Evolutionary conservation across 1,140 invertebrate species (phyloP).

Genomic region (Heterodera schachtii): DNA sequence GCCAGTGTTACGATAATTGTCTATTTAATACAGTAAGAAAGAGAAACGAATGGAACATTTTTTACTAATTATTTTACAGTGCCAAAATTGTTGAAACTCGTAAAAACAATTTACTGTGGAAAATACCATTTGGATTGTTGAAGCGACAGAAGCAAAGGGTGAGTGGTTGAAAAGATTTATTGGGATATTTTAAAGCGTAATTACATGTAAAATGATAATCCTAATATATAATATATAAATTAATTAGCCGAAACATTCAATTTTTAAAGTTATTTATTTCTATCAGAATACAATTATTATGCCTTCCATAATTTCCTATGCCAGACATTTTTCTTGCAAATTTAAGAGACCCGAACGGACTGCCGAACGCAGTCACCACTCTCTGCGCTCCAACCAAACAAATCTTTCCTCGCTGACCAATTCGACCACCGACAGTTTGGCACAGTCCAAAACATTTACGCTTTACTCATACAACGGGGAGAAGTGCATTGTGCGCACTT

Average conservation of each 20-base stretch:
- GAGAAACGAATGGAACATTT: neutral
- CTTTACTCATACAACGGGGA: conserved; percentile 52
- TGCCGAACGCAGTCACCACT: neutral
- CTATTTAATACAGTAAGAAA: neutral
- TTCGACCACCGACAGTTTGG: conserved; percentile 58
- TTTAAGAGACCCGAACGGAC: neutral
- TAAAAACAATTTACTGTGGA: conserved; percentile 50
- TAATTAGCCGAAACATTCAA: too few relatives aligned
- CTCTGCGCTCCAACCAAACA: conserved; percentile 42
- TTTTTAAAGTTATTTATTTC: too few relatives aligned
- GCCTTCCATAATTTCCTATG: too few relatives aligned
- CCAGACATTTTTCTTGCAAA: too few relatives aligned
- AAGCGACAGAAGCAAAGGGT: neutral
- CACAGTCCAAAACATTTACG: conserved; percentile 53
- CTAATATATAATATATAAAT: too few relatives aligned
- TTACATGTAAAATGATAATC: too few relatives aligned
- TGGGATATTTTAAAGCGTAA: too few relatives aligned
- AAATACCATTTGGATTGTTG: conserved; percentile 44
- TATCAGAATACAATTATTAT: too few relatives aligned
- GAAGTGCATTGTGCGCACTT: conserved; percentile 46
- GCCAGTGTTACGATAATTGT: neutral
- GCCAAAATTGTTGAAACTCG: conserved; percentile 42
- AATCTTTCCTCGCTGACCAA: conserved; percentile 53
- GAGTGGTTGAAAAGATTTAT: neutral
- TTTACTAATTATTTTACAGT: conserved; percentile 18